Conservation (phyloP, 2,888 invertebrate species). For the Hirtodrosophila cameraria region DNA sequence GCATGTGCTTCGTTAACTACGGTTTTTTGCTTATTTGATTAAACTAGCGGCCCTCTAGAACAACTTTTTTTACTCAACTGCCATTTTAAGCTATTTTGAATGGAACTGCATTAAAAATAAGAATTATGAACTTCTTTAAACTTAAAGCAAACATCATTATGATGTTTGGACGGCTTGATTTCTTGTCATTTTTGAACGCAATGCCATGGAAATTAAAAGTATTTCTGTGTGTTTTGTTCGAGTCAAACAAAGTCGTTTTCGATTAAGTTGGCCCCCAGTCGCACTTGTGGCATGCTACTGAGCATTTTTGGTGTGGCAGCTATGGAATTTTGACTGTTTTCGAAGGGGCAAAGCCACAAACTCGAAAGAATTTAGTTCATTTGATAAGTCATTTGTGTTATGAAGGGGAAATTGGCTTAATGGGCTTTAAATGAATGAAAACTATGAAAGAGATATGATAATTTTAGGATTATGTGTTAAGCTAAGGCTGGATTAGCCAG, state of each 20-base stretch:
- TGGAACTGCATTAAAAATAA: no score
- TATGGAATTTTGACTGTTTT: slow-evolving; percentile 49
- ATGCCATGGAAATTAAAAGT: slow-evolving; percentile 12
- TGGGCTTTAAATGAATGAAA: slow-evolving; percentile 46
- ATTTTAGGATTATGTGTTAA: no score
- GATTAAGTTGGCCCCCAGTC: slow-evolving; percentile 16
- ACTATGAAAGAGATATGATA: not conserved
- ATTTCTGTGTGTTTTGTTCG: slow-evolving; percentile 16
- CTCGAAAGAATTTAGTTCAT: slow-evolving; percentile 53
- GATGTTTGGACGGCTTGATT: slow-evolving; percentile 21
- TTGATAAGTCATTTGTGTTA: slow-evolving; percentile 51
- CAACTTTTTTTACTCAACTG: no score
- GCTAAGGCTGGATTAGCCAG: no score
- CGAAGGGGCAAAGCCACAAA: slow-evolving; percentile 9
- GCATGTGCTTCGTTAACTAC: no score
- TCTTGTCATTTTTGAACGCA: slow-evolving; percentile 7
- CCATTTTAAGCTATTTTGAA: no score
- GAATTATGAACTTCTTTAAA: no score
- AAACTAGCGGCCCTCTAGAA: no score
- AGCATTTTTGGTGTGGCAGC: slow-evolving; percentile 6
- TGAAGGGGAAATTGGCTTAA: slow-evolving; percentile 57
- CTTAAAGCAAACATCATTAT: slow-evolving; percentile 55
- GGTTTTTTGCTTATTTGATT: no score
- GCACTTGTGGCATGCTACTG: slow-evolving; percentile 19
- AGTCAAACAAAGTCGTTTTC: slow-evolving; percentile 13